phyloP scores from a whole-genome alignment of 2,113 vertebrate species.

The Sylvia atricapilla region DNA sequence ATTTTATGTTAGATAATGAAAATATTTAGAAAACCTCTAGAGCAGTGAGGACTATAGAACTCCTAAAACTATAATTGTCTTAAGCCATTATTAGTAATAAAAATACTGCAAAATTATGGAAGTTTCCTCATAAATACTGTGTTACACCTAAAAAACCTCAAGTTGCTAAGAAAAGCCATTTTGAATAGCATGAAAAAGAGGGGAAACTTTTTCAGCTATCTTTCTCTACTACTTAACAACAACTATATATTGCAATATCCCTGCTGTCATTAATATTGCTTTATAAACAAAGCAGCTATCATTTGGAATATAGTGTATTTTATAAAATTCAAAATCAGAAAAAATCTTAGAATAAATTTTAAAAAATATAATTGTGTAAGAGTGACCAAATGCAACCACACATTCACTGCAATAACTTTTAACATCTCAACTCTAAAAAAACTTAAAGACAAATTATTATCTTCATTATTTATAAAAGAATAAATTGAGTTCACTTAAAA shows the following conservation, averaged over 20 bases:
- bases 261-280: not conserved
- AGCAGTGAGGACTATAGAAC: constrained; percentile 62
- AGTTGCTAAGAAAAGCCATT: not conserved
- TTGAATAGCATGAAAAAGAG: not conserved
- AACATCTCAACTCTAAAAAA: not conserved
- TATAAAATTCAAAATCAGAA: not conserved
- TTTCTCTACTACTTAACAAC: not conserved
- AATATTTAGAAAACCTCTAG: constrained; percentile 69
- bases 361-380: not conserved
- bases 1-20: constrained; percentile 71
- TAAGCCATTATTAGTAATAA: constrained; percentile 40
- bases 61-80: constrained; percentile 65
- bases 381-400: not conserved
- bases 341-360: not conserved
- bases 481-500: not conserved
- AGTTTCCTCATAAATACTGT: not conserved
- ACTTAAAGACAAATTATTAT: not conserved
- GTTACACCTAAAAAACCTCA: not conserved
- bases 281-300: not conserved
- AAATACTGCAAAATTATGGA: constrained; percentile 33
- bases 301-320: not conserved
- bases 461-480: not conserved
- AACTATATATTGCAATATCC: not conserved
- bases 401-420: not conserved
- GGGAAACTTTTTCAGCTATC: not conserved